A percentile compares a stretch with the other conserved stretches of the same genome.
Conservation (phyloP, 2,797 vertebrate genomes). For the Thalassophryne amazonica region DNA sequence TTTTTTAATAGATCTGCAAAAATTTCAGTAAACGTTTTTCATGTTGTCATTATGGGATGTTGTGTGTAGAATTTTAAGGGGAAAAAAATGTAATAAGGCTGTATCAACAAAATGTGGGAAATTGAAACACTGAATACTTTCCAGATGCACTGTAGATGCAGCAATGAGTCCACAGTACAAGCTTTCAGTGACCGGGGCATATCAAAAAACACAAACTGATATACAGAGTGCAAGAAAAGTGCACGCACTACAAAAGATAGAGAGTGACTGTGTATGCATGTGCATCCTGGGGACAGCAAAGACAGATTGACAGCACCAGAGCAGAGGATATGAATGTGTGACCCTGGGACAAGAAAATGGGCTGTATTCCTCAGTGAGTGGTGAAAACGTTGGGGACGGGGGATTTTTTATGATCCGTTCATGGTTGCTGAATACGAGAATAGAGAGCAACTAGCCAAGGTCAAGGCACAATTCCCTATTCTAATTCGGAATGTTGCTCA, state of each 20-base stretch:
- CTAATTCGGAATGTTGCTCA: conserved; percentile 50
- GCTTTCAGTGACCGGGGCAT: conserved; percentile 3
- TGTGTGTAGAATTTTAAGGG: too few relatives aligned
- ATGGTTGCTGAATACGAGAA: conserved; percentile 53
- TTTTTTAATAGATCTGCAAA: too few relatives aligned
- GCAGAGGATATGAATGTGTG: conserved; percentile 20
- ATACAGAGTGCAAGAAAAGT: too few relatives aligned
- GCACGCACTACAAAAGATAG: background rate
- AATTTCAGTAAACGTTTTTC: too few relatives aligned
- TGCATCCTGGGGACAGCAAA: conserved; percentile 19
- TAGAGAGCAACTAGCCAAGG: conserved; percentile 55
- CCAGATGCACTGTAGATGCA: too few relatives aligned
- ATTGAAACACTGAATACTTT: too few relatives aligned
- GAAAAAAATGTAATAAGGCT: too few relatives aligned
- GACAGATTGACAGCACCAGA: conserved; percentile 27
- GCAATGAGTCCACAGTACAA: conserved; percentile 15
- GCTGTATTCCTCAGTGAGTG: conserved; percentile 34
- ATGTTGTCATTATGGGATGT: too few relatives aligned
- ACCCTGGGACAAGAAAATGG: conserved; percentile 39
- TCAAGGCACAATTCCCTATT: conserved; percentile 65
- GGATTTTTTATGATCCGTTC: conserved; percentile 56
- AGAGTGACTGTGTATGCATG: conserved; percentile 2
- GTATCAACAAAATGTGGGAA: too few relatives aligned
- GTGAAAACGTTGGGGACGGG: conserved; percentile 22
- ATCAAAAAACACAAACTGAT: conserved; percentile 1